Conservation (phyloP, 2,888 invertebrate species). For the Baronia brevicornis region DNA sequence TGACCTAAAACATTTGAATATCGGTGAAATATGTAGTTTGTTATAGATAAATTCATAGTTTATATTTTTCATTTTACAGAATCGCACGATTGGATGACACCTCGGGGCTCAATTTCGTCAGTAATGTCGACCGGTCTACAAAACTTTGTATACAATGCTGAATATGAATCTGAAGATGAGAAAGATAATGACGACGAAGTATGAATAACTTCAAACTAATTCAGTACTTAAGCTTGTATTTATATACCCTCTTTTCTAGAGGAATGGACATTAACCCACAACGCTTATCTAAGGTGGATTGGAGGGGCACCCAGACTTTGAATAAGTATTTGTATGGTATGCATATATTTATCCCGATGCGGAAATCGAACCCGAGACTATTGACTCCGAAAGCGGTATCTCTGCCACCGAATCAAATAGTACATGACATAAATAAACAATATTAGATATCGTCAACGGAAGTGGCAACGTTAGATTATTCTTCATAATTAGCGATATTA, state of each 20-base stretch:
- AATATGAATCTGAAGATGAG: constrained; percentile 45
- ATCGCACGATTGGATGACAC: constrained; percentile 65
- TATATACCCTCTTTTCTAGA: no score
- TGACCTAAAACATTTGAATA: no score
- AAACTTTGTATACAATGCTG: constrained; percentile 52
- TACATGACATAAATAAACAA: neutral
- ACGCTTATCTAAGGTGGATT: no score
- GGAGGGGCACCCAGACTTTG: no score
- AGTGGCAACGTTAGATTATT: no score
- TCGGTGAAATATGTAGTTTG: constrained; percentile 3
- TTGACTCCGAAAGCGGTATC: no score
- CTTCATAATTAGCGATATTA: no score
- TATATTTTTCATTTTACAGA: constrained; percentile 29
- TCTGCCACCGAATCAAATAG: no score
- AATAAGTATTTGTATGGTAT: no score
- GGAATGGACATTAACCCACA: no score
- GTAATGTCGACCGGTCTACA: constrained; percentile 57
- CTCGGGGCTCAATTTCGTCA: constrained; percentile 59
- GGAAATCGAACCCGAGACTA: no score
- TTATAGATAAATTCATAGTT: neutral
- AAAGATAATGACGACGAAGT: constrained; percentile 54
- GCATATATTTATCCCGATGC: no score
- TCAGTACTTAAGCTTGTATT: neutral
- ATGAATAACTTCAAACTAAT: constrained; percentile 11
- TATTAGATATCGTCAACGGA: neutral